Percentiles rank a stretch among this genome's conserved stretches.
Conservation (phyloP, 2,113 vertebrate species). For the Panthera tigris region DNA sequence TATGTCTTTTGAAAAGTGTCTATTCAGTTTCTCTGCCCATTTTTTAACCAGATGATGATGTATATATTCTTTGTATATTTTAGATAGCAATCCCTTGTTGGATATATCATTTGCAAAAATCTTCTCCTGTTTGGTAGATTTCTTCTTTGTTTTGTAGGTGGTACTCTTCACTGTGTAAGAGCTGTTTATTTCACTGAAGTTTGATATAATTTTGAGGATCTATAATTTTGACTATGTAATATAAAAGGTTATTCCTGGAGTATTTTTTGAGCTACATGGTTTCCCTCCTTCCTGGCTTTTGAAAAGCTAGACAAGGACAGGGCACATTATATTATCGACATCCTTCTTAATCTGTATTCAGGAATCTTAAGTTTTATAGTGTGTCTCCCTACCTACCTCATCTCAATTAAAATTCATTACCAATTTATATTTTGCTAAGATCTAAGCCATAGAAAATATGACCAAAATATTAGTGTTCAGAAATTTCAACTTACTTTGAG, state of each 20-base stretch:
- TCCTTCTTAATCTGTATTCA: background rate
- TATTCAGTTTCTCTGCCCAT: background rate
- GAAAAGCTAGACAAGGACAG: background rate
- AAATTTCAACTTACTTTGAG: slow-evolving; percentile 2
- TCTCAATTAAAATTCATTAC: background rate
- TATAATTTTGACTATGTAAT: background rate
- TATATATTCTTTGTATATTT: background rate
- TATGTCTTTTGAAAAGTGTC: background rate
- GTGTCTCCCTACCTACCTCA: background rate
- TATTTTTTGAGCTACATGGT: background rate
- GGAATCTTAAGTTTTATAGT: background rate
- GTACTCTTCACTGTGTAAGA: background rate
- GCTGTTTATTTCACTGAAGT: background rate
- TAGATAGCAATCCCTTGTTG: background rate
- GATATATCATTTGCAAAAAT: background rate
- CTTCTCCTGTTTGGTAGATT: background rate
- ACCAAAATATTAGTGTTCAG: background rate
- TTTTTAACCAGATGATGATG: background rate
- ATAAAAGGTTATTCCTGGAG: background rate
- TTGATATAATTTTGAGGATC: background rate
- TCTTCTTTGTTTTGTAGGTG: background rate
- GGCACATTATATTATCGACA: background rate
- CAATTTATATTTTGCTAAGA: background rate
- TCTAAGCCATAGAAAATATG: background rate
- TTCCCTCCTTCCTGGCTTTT: background rate